Percentiles rank a stretch among this genome's conserved stretches.
These are phyloP conservation scores for Trachythela sp. DNA, from an alignment of 64 coral and sea anemone genomes.

Conservation along the genomic window DNA sequence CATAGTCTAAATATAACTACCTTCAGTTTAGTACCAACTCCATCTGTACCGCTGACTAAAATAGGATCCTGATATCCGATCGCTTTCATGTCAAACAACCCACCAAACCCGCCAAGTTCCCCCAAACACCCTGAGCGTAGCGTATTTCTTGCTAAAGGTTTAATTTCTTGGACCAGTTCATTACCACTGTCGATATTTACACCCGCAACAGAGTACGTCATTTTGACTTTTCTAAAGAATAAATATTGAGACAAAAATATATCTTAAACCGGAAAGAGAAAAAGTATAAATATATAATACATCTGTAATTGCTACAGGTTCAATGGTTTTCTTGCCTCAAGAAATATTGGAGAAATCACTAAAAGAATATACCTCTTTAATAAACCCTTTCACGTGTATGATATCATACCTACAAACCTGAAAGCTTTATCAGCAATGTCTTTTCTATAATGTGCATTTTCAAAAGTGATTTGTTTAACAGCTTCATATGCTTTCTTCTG, in stretches of 20 bases:
- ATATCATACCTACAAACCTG: constrained; percentile 20
- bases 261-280: too few species aligned
- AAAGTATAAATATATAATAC: too few species aligned
- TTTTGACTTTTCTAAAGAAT: constrained; percentile 24
- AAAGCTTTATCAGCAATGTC: constrained; percentile 70
- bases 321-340: too few species aligned
- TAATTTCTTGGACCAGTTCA: constrained; percentile 71
- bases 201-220: constrained; percentile 73
- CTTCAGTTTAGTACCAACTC: constrained; percentile 89
- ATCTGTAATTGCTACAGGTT: too few species aligned
- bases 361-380: background rate
- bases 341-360: too few species aligned
- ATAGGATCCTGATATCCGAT: constrained; percentile 82
- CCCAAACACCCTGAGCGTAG: constrained; percentile 65
- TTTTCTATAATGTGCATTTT: constrained; percentile 73
- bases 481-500: constrained; percentile 65
- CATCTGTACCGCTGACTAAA: constrained; percentile 94
- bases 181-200: constrained; percentile 85
- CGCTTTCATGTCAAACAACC: constrained; percentile 80
- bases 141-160: constrained; percentile 64
- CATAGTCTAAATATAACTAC: too few species aligned
- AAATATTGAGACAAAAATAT: background rate
- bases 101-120: constrained; percentile 84
- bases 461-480: constrained; percentile 65
- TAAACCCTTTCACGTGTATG: background rate